phyloP scores from a whole-genome alignment of 2,113 vertebrate genomes.

The Mugil cephalus region DNA sequence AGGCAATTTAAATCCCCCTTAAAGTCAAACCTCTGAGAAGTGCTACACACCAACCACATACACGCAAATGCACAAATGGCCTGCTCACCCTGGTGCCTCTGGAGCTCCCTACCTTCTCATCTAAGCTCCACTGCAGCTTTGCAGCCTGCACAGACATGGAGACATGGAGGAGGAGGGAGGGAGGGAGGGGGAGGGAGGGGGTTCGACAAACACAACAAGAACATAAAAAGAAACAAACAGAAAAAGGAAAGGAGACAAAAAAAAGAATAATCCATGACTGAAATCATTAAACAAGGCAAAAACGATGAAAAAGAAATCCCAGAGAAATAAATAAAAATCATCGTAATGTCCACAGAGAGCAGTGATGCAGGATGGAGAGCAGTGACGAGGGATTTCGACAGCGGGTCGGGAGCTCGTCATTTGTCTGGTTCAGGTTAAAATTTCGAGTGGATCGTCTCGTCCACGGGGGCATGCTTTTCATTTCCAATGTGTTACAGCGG shows the following conservation, averaged over 20 bases:
- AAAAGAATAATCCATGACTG: constrained; percentile 65
- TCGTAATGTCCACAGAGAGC: constrained; percentile 39
- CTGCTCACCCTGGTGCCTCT: constrained; percentile 82
- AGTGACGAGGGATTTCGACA: constrained; percentile 48
- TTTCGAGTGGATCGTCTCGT: not conserved
- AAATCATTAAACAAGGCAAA: constrained; percentile 56
- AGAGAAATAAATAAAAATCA: constrained; percentile 34
- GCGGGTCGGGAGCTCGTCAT: constrained; percentile 32
- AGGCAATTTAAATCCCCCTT: constrained; percentile 33
- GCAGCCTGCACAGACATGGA: constrained; percentile 83
- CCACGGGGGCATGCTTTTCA: not conserved
- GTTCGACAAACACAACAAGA: constrained; percentile 55
- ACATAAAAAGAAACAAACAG: constrained; percentile 58
- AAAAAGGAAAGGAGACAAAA: constrained; percentile 57
- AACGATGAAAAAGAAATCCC: constrained; percentile 49
- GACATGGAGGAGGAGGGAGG: constrained; percentile 66
- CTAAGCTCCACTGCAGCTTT: constrained; percentile 86
- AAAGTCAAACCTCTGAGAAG: constrained; percentile 65
- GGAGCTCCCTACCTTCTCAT: constrained; percentile 85
- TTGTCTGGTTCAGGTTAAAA: not conserved
- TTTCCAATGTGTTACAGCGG: not conserved
- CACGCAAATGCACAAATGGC: constrained; percentile 66
- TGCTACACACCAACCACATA: constrained; percentile 50
- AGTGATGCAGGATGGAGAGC: constrained; percentile 52
- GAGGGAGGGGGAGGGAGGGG: constrained; percentile 3